phyloP scores from a whole-genome alignment of 2,888 invertebrate species.

The Malacosoma neustria region DNA sequence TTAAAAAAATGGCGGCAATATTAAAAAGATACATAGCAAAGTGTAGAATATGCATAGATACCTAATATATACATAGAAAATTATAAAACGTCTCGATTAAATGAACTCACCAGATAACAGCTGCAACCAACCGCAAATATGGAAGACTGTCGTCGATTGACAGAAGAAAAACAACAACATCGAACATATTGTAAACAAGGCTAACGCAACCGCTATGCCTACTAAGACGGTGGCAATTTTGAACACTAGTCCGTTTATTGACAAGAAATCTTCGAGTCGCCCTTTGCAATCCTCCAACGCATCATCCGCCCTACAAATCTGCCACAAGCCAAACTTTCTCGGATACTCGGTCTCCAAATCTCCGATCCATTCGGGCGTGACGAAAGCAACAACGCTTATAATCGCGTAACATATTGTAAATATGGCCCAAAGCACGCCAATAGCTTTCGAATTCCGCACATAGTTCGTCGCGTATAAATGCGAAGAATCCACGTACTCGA shows the following conservation, averaged over 20 bases:
- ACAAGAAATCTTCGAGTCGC: slow-evolving; percentile 86
- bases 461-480: slow-evolving; percentile 94
- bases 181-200: slow-evolving; percentile 89
- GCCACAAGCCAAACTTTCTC: slow-evolving; percentile 95
- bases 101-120: slow-evolving; percentile 89
- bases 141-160: slow-evolving; percentile 92
- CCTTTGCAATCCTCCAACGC: slow-evolving; percentile 89
- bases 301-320: slow-evolving; percentile 87
- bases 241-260: slow-evolving; percentile 88
- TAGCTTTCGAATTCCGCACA: slow-evolving; percentile 93
- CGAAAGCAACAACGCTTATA: slow-evolving; percentile 94
- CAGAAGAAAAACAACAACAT: slow-evolving; percentile 96
- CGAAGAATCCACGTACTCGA: slow-evolving; percentile 93
- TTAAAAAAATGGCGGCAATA: too few relatives aligned
- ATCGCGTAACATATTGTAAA: slow-evolving; percentile 98
- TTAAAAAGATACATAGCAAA: too few relatives aligned
- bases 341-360: slow-evolving; percentile 89
- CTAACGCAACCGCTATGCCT: slow-evolving; percentile 88
- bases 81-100: too few relatives aligned
- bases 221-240: slow-evolving; percentile 92
- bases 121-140: slow-evolving; percentile 96
- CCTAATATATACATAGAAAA: too few relatives aligned
- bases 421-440: slow-evolving; percentile 97
- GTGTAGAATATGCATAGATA: too few relatives aligned
- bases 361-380: slow-evolving; percentile 95